Percentiles rank a stretch among this genome's conserved stretches.
These are phyloP conservation scores for Synaphobranchus kaupii DNA, from an alignment of 2,797 vertebrate genomes.

Conservation along the genomic window DNA sequence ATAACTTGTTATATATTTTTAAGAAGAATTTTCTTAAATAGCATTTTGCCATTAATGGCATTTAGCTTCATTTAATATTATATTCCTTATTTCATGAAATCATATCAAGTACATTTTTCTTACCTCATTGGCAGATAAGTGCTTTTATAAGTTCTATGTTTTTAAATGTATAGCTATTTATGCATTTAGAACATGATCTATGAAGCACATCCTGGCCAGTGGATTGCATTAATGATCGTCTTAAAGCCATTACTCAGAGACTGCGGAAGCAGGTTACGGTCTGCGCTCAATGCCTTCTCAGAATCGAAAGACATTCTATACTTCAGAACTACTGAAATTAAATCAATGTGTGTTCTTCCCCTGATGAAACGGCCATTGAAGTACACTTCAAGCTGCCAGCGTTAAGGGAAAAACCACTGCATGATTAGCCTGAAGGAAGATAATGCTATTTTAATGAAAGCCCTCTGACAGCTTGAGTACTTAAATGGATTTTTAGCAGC, in stretches of 20 bases:
- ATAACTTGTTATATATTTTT: no score
- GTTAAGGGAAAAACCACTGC: constrained; percentile 30
- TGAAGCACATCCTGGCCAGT: neutral
- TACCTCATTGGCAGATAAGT: no score
- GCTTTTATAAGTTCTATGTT: neutral
- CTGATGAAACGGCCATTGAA: constrained; percentile 43
- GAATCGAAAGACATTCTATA: constrained; percentile 24
- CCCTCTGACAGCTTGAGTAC: constrained; percentile 18
- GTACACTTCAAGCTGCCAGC: constrained; percentile 24
- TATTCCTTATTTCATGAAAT: no score
- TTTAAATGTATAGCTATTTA: neutral
- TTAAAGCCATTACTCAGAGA: neutral
- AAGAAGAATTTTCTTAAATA: no score
- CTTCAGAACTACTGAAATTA: constrained; percentile 22
- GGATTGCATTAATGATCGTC: neutral
- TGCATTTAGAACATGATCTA: neutral
- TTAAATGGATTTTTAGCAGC: constrained; percentile 37
- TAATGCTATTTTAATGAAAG: constrained; percentile 30
- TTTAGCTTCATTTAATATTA: no score
- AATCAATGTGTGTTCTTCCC: constrained; percentile 12
- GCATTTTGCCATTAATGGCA: no score
- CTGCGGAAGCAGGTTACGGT: neutral
- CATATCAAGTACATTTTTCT: no score
- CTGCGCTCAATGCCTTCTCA: neutral
- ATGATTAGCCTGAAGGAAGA: constrained; percentile 24